phyloP scores from a whole-genome alignment of 2,113 vertebrate species.

The Nothoprocta perdicaria region DNA sequence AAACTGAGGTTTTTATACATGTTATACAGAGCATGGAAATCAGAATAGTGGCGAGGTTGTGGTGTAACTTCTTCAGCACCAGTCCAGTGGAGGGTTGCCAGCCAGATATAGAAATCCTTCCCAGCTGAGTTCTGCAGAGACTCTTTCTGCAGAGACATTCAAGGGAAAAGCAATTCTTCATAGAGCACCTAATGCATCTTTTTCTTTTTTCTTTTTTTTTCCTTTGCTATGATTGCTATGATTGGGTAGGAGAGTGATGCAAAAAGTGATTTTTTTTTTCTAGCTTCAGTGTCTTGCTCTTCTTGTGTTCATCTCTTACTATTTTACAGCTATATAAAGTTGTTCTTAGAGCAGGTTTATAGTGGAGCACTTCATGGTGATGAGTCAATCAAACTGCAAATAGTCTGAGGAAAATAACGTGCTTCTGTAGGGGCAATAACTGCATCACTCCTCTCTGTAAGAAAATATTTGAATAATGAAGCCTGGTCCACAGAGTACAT shows the following conservation, averaged over 20 bases:
- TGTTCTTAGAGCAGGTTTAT: not conserved
- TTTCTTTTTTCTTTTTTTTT: too few relatives aligned
- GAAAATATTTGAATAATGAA: not conserved
- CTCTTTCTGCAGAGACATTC: not conserved
- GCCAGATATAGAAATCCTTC: not conserved
- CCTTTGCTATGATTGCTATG: not conserved
- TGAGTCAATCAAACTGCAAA: not conserved
- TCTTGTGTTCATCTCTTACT: not conserved
- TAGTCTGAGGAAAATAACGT: not conserved
- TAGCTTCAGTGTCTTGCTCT: not conserved
- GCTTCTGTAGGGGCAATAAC: not conserved
- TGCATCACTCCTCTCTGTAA: not conserved
- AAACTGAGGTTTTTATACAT: not conserved
- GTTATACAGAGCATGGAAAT: not conserved
- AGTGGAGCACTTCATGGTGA: not conserved
- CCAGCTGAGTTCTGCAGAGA: not conserved
- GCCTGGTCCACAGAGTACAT: not conserved
- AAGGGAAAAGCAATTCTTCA: not conserved
- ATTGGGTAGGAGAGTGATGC: not conserved
- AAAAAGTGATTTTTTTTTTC: not conserved
- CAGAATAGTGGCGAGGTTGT: not conserved
- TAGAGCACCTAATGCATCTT: not conserved
- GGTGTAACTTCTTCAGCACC: not conserved
- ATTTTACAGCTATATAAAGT: not conserved
- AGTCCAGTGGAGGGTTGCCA: not conserved